Percentiles rank a stretch among this genome's conserved stretches.
phyloP scores from a whole-genome alignment of 2,888 invertebrate genomes.

The Byasa hedistus region DNA sequence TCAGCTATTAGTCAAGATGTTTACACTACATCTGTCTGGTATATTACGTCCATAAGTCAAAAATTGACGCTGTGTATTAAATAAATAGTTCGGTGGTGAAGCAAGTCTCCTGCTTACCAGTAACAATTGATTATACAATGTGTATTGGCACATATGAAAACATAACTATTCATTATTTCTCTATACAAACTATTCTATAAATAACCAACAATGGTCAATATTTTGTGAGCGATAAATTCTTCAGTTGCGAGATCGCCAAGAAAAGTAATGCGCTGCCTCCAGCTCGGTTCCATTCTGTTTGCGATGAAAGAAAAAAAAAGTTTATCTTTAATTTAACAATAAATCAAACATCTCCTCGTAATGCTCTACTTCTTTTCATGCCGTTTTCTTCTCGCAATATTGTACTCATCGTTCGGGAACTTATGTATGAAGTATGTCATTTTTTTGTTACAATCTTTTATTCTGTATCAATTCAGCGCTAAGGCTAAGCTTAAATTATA shows the following conservation, averaged over 20 bases:
- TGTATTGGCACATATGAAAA: too few species aligned
- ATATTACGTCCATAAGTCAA: too few species aligned
- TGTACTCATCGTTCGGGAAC: neutral
- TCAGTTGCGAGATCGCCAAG: neutral
- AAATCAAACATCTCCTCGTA: neutral
- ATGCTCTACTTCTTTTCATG: neutral
- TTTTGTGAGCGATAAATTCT: neutral
- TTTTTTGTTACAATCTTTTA: neutral
- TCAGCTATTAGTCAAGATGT: too few species aligned
- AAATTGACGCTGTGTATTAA: too few species aligned
- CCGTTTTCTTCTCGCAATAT: neutral
- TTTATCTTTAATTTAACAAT: constrained; percentile 7
- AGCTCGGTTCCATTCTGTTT: neutral
- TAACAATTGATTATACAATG: too few species aligned
- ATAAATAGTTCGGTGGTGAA: too few species aligned
- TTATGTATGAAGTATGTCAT: neutral
- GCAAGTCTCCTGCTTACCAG: too few species aligned
- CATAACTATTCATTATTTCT: too few species aligned
- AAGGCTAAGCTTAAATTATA: too few species aligned
- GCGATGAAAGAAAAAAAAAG: constrained; percentile 3
- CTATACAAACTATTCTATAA: too few species aligned
- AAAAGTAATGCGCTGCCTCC: neutral
- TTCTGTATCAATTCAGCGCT: too few species aligned
- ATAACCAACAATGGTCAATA: neutral
- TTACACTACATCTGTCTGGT: too few species aligned